Conservation (phyloP, 2,888 invertebrate species). For the Acrobasis consociella region DNA sequence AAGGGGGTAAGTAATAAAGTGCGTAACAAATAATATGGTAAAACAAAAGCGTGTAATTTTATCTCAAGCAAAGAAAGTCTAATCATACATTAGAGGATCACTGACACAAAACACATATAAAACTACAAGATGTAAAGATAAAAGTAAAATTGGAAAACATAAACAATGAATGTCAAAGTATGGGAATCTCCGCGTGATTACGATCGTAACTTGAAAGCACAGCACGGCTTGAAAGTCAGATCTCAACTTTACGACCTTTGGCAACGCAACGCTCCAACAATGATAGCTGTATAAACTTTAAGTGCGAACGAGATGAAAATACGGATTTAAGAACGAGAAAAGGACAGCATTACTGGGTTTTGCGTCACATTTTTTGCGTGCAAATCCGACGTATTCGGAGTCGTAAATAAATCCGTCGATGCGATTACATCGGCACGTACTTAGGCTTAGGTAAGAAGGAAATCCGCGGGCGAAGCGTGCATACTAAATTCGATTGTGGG, state of each 20-base stretch:
- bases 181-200: constrained; percentile 2
- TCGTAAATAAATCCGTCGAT: constrained; percentile 6
- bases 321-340: not conserved
- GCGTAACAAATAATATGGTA: not conserved
- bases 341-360: not conserved
- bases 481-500: constrained; percentile 13
- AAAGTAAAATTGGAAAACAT: constrained; percentile 5
- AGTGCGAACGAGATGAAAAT: not conserved
- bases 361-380: constrained; percentile 1
- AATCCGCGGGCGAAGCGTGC: constrained; percentile 10
- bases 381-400: not conserved
- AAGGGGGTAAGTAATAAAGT: too few species aligned
- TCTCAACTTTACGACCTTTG: constrained; percentile 5
- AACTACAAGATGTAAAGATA: not conserved
- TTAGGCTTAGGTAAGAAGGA: constrained; percentile 6
- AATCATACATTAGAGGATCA: not conserved
- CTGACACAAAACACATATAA: not conserved
- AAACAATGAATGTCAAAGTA: constrained; percentile 2
- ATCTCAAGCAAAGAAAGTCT: not conserved
- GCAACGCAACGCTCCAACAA: not conserved
- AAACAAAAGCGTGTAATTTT: not conserved
- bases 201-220: not conserved
- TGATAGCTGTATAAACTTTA: constrained; percentile 1
- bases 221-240: not conserved
- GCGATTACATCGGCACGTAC: constrained; percentile 12